A percentile compares a stretch with the other conserved stretches of the same genome.
phyloP scores from a whole-genome alignment of 2,797 vertebrate species.

The Xiphophorus birchmanni region DNA sequence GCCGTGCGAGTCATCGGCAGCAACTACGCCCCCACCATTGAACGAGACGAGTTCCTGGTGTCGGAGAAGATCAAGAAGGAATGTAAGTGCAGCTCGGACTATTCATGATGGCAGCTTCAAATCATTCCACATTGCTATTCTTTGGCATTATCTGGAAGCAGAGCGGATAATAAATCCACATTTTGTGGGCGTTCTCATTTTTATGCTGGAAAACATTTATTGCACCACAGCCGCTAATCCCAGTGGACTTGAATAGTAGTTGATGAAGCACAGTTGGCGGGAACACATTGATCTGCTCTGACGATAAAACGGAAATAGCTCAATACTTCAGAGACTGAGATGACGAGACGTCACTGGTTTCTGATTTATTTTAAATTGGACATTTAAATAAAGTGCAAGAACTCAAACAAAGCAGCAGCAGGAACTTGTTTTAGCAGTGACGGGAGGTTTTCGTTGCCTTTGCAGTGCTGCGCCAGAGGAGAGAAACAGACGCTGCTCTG shows the following conservation, averaged over 20 bases:
- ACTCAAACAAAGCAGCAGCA: background rate
- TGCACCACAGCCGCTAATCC: conserved; percentile 25
- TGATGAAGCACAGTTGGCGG: conserved; percentile 51
- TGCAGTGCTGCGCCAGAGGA: conserved; percentile 92
- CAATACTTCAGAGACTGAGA: conserved; percentile 29
- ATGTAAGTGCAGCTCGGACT: conserved; percentile 78
- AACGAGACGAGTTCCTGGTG: conserved; percentile 96
- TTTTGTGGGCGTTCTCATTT: background rate
- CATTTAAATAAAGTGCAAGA: background rate
- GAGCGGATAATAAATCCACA: background rate
- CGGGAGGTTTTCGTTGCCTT: conserved; percentile 6
- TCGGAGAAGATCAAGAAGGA: conserved; percentile 99
- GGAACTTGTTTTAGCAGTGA: conserved; percentile 7
- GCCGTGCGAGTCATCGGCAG: conserved; percentile 97
- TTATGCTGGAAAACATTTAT: conserved; percentile 29
- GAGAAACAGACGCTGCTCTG: conserved; percentile 91
- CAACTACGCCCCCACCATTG: conserved; percentile 97
- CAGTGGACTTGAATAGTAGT: conserved; percentile 21
- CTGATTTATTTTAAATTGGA: conserved; percentile 6
- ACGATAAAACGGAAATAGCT: conserved; percentile 42
- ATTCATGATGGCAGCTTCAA: background rate
- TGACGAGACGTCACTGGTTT: background rate
- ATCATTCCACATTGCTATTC: background rate
- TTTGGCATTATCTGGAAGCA: background rate
- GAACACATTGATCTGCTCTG: conserved; percentile 58